A percentile compares a stretch with the other conserved stretches of the same genome.
These are phyloP conservation scores for Aleiodes alternator DNA, from an alignment of 2,888 invertebrate genomes.

Conservation along the genomic window DNA sequence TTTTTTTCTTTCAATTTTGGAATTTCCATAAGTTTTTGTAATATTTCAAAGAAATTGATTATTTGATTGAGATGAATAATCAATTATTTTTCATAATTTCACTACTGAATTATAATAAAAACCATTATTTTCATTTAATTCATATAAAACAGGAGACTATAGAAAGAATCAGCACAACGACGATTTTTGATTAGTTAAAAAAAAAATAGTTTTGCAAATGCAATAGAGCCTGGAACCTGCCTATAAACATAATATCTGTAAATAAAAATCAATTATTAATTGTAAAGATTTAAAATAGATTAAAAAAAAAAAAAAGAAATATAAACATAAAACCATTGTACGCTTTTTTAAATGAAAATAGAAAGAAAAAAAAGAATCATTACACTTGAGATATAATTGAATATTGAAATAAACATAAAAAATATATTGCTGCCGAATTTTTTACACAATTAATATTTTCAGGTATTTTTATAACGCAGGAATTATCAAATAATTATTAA, in stretches of 20 bases:
- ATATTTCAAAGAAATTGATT: too few species aligned
- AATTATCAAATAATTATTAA: not conserved
- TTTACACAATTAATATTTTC: constrained; percentile 43
- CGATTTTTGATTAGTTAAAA: not conserved
- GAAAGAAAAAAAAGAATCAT: not conserved
- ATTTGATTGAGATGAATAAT: too few species aligned
- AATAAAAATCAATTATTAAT: constrained; percentile 11
- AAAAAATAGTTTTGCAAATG: constrained; percentile 44
- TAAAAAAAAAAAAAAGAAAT: constrained; percentile 40
- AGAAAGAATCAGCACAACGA: constrained; percentile 7
- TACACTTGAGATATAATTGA: not conserved
- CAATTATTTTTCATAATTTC: not conserved
- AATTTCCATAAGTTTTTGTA: too few species aligned
- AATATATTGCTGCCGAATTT: constrained; percentile 46
- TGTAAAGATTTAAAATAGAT: constrained; percentile 12
- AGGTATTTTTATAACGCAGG: constrained; percentile 55
- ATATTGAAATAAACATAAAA: constrained; percentile 35
- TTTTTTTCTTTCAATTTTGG: too few species aligned
- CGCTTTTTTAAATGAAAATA: not conserved
- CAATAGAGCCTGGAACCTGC: constrained; percentile 60
- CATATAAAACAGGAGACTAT: not conserved
- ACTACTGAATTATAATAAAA: constrained; percentile 9
- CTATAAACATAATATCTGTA: constrained; percentile 49
- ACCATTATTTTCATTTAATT: not conserved
- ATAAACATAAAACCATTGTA: constrained; percentile 13